Percentiles rank a stretch among this genome's conserved stretches.
phyloP scores from a whole-genome alignment of 2,113 vertebrate species.

The Theropithecus gelada region DNA sequence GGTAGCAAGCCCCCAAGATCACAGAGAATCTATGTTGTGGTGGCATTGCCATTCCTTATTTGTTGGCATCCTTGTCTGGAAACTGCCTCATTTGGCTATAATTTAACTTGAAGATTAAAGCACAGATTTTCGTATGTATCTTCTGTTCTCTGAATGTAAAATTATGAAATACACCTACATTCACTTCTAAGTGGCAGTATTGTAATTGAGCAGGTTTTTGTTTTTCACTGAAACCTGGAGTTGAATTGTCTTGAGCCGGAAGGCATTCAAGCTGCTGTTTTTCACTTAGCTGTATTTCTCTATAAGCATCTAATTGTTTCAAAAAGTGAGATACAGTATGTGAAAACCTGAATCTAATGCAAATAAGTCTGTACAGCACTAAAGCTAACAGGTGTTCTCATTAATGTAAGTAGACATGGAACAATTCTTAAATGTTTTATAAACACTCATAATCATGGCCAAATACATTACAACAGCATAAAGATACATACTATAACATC shows the following conservation, averaged over 20 bases:
- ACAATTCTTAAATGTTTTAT: constrained; percentile 87
- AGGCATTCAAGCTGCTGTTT: constrained; percentile 86
- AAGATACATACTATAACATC: constrained; percentile 74
- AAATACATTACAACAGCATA: constrained; percentile 82
- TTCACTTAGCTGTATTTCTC: constrained; percentile 86
- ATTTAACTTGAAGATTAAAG: constrained; percentile 71
- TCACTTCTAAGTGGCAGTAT: constrained; percentile 76
- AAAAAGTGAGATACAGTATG: constrained; percentile 85
- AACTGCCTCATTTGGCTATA: constrained; percentile 19
- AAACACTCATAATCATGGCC: constrained; percentile 85
- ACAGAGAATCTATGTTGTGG: neutral
- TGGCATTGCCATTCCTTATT: neutral
- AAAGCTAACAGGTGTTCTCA: constrained; percentile 89
- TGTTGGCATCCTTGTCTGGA: constrained; percentile 6
- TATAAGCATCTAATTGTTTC: constrained; percentile 88
- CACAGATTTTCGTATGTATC: constrained; percentile 66
- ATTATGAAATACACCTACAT: constrained; percentile 73
- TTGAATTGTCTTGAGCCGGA: constrained; percentile 82
- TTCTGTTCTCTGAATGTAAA: constrained; percentile 67
- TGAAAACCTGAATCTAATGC: constrained; percentile 85
- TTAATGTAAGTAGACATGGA: constrained; percentile 88
- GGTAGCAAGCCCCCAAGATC: neutral
- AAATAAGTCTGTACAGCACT: constrained; percentile 83
- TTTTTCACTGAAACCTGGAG: constrained; percentile 82
- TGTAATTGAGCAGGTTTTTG: constrained; percentile 83